Conservation (phyloP, 2,797 vertebrate genomes). For the Alectoris magna region DNA sequence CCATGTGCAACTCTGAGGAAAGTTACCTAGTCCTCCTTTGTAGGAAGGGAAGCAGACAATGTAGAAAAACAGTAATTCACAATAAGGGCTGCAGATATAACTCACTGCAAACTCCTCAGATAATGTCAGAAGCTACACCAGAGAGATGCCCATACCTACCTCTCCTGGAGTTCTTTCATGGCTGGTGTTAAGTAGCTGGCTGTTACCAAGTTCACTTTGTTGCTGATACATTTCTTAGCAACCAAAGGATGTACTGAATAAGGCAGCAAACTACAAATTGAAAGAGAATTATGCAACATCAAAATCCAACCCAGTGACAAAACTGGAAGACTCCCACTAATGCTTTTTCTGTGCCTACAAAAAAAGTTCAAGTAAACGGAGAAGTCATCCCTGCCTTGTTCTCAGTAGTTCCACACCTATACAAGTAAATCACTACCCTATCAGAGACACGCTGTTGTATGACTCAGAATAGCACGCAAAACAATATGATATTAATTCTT, state of each 20-base stretch:
- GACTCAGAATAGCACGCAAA: not conserved
- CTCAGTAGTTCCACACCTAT: not conserved
- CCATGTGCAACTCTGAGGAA: not conserved
- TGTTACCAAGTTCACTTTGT: constrained; percentile 93
- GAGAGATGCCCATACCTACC: constrained; percentile 63
- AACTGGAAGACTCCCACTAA: not conserved
- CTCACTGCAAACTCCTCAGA: not conserved
- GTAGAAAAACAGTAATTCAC: not conserved
- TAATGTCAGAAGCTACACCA: not conserved
- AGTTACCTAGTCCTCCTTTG: not conserved
- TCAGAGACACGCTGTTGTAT: not conserved
- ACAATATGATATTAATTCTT: not conserved
- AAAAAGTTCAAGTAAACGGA: not conserved
- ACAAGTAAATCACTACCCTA: not conserved
- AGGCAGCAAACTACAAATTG: constrained; percentile 86
- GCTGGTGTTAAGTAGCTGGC: constrained; percentile 93
- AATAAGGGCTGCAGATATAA: not conserved
- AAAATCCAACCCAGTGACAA: not conserved
- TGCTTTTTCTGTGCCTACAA: not conserved
- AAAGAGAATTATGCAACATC: constrained; percentile 6
- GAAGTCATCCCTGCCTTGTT: not conserved
- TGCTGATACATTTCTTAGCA: constrained; percentile 91
- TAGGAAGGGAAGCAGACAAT: not conserved
- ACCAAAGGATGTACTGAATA: constrained; percentile 88
- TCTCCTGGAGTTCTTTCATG: constrained; percentile 87